Evolutionary conservation across 2,888 invertebrate genomes (phyloP), one percentile per base, ranked within the genome.

Genomic region (Clitarchus hookeri): DNA sequence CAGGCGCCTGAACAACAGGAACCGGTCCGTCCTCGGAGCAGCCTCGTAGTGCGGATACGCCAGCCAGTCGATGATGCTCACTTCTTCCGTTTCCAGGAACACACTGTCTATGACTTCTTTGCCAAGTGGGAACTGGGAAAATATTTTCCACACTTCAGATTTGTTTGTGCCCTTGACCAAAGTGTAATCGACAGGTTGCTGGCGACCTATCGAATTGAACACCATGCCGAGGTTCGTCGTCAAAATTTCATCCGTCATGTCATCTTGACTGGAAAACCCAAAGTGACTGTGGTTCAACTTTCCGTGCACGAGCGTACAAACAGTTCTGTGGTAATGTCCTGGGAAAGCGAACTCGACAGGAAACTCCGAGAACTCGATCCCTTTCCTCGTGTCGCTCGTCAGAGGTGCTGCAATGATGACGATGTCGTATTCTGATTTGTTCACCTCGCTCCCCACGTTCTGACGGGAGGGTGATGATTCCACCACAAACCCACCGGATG

Each of bases 371-470:
- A 94, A 93, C 84, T 90, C 88, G 27, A 94, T 92, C 19, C 90
- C 89, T 84, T 89, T 90, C 87, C 89, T 86, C 78, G 91, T 92
- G 89, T 93, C 92, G 0, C 87, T 88, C 12, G 92, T 92, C 77
- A 94, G 90, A 0, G 95, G 95, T 48, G 92, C 90, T 25, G 94
- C 94, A 26, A 95, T 88, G 82, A 95, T 92, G 3, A 95, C 93
- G 86, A 93, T 91, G 88, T 95, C 94, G 89, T 93, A 94, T 11
- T 87, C 86, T 54, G 78, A 27, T 25, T 44, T 44, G 48, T 85
- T 85, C 19, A 36, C 13, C 82, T 82, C 82, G 8, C 36, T 82
- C 36, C n/a, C 82, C 44, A 36, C 44, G n/a, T 84, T 79, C 53
- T 84, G 83, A 80, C 85, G 23, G 78, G 26, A 83, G 27, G 82